These are phyloP conservation scores for Brachionus angularis DNA, from an alignment of 1,140 invertebrate species.

Conservation along the genomic window DNA sequence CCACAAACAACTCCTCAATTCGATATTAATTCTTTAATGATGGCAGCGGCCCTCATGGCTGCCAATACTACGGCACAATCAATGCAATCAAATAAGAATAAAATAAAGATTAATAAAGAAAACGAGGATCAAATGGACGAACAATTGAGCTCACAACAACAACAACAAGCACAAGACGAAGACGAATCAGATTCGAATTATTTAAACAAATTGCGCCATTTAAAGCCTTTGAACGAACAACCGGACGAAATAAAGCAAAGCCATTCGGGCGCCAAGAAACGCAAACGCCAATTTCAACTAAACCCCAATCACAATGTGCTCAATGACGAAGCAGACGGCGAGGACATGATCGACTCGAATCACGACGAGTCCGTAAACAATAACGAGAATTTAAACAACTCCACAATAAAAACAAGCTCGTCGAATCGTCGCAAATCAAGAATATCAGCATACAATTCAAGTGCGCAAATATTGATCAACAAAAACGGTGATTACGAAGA, in stretches of 20 bases:
- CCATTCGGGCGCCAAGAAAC: conserved; percentile 19
- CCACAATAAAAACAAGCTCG: no score
- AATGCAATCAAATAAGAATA: background rate
- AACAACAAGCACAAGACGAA: background rate
- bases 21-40: conserved; percentile 43
- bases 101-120: background rate
- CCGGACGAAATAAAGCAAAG: conserved; percentile 1
- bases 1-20: conserved; percentile 33
- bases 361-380: background rate
- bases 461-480: background rate
- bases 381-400: conserved; percentile 29
- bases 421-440: background rate
- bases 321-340: conserved; percentile 27
- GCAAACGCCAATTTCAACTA: conserved; percentile 5
- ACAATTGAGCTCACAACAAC: no score
- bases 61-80: background rate
- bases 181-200: conserved; percentile 43
- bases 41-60: conserved; percentile 26
- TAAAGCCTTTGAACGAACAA: background rate
- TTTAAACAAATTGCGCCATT: conserved; percentile 28
- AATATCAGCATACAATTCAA: background rate
- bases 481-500: background rate
- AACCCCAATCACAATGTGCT: background rate
- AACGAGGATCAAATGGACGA: background rate
- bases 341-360: background rate